Conservation (phyloP, 2,113 vertebrate genomes). For the Tiliqua scincoides region DNA sequence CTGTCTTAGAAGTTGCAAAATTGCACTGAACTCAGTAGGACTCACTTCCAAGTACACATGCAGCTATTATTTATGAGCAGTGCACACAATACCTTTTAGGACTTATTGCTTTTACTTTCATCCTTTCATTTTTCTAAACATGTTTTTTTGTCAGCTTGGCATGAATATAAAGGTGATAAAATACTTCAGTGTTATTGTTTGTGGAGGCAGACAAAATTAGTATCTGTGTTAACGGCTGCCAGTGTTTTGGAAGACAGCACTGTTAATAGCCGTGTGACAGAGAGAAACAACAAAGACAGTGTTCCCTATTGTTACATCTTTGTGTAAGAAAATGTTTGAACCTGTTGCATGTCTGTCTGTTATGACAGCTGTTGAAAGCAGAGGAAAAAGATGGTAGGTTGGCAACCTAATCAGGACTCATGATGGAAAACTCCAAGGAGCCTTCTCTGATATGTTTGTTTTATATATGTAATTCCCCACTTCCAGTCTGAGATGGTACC, state of each 20-base stretch:
- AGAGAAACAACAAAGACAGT: neutral
- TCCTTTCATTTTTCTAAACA: neutral
- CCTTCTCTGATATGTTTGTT: neutral
- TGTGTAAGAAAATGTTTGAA: neutral
- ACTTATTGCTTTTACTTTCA: neutral
- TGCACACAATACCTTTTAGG: neutral
- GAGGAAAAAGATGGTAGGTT: neutral
- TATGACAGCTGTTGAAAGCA: neutral
- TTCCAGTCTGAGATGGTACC: no score
- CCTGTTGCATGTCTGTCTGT: neutral
- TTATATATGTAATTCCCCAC: neutral
- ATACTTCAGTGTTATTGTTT: no score
- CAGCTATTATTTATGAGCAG: neutral
- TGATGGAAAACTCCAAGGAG: no score
- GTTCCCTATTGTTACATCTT: neutral
- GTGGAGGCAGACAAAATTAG: no score
- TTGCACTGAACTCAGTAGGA: neutral
- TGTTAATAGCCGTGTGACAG: no score
- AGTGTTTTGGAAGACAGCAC: no score
- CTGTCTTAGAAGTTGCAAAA: neutral
- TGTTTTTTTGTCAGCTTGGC: no score
- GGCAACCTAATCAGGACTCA: no score
- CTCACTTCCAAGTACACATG: neutral
- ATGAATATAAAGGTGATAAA: no score
- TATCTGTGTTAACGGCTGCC: no score